A percentile compares a stretch with the other conserved stretches of the same genome.
phyloP scores from a whole-genome alignment of 2,888 invertebrate species.

The Dryocosmus kuriphilus region DNA sequence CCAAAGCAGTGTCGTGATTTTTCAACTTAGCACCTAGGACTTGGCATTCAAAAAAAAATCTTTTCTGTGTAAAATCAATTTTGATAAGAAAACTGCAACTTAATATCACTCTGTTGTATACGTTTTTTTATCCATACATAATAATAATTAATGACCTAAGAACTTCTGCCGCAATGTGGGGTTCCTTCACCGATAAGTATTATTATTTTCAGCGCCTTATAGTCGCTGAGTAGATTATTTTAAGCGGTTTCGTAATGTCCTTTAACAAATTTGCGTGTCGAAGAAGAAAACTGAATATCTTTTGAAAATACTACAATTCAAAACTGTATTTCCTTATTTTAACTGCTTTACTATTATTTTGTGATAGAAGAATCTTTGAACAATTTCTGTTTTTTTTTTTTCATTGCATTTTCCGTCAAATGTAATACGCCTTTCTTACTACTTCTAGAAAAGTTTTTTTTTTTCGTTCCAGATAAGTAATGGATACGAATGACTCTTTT shows the following conservation, averaged over 20 bases:
- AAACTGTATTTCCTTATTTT: background rate
- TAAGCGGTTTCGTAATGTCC: slow-evolving; percentile 18
- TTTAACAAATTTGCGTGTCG: background rate
- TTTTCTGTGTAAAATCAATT: background rate
- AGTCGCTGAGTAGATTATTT: slow-evolving; percentile 18
- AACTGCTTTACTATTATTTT: too few relatives aligned
- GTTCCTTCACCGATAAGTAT: slow-evolving; percentile 28
- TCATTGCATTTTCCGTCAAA: too few relatives aligned
- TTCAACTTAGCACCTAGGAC: background rate
- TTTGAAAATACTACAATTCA: background rate
- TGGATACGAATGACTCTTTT: background rate
- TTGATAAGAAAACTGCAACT: background rate
- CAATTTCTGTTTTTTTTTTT: too few relatives aligned
- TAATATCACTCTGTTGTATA: background rate
- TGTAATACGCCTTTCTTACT: background rate
- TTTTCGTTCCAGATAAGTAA: background rate
- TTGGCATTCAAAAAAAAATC: background rate
- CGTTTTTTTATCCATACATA: slow-evolving; percentile 7
- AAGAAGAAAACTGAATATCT: background rate
- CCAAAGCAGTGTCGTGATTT: slow-evolving; percentile 15
- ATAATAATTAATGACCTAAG: background rate
- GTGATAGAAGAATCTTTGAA: too few relatives aligned
- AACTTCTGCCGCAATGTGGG: background rate
- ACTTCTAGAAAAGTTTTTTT: background rate
- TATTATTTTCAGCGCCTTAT: slow-evolving; percentile 17